These are phyloP conservation scores for Calameuta idolon DNA, from an alignment of 2,888 invertebrate species.

Conservation along the genomic window DNA sequence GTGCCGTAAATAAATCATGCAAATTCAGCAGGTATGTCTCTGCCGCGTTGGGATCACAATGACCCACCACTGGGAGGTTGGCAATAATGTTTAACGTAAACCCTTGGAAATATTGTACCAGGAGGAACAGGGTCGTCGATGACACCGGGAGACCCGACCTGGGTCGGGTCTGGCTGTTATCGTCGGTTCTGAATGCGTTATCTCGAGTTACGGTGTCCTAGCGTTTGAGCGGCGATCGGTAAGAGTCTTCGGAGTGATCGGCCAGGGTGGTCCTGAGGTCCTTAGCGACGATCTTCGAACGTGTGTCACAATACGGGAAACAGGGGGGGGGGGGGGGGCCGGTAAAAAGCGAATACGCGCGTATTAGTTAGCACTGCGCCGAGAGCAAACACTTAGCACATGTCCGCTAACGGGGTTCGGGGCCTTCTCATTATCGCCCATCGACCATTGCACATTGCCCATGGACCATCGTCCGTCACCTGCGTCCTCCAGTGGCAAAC, in stretches of 20 bases:
- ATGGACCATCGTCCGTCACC: conserved; percentile 12
- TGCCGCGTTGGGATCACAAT: too few species aligned
- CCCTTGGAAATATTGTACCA: conserved; percentile 32
- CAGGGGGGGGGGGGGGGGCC: not conserved
- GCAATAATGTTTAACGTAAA: conserved; percentile 46
- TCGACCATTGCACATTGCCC: conserved; percentile 23
- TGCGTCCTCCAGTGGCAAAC: conserved; percentile 3
- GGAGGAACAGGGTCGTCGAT: conserved; percentile 10
- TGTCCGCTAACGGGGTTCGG: conserved; percentile 53
- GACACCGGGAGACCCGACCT: not conserved
- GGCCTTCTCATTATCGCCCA: conserved; percentile 48
- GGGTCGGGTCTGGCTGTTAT: not conserved
- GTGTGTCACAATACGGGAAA: conserved; percentile 3
- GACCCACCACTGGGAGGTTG: conserved; percentile 19
- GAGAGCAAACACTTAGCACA: conserved; percentile 59
- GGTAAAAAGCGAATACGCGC: conserved; percentile 23
- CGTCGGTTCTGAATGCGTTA: not conserved
- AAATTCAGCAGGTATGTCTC: conserved; percentile 9
- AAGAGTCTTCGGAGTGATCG: too few species aligned
- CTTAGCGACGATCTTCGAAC: not conserved
- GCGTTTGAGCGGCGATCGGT: too few species aligned
- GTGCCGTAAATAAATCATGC: conserved; percentile 41
- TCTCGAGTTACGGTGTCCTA: not conserved
- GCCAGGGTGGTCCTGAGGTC: too few species aligned
- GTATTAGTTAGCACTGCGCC: conserved; percentile 60